A percentile compares a stretch with the other conserved stretches of the same genome.
Conservation (phyloP, 2,888 invertebrate genomes). For the Epinotia nisella region DNA sequence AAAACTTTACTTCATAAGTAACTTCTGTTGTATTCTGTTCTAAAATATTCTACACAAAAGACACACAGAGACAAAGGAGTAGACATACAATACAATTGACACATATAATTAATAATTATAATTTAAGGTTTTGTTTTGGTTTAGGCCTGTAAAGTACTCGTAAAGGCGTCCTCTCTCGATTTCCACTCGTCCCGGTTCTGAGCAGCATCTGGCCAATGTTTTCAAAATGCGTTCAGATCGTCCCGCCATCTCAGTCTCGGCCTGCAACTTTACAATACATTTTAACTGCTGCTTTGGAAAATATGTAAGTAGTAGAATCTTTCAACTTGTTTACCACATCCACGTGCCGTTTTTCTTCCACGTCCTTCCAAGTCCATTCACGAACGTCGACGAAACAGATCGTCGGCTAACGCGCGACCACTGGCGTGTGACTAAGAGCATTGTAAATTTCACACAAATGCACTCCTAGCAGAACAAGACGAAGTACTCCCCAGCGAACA, state of each 20-base stretch:
- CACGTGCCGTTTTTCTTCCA: conserved; percentile 39
- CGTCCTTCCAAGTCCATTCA: conserved; percentile 41
- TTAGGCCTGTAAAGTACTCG: no score
- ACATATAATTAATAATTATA: no score
- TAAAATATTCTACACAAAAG: no score
- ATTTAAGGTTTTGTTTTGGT: no score
- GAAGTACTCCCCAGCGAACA: conserved; percentile 58
- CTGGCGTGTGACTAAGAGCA: conserved; percentile 81
- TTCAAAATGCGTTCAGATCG: no score
- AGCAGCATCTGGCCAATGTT: no score
- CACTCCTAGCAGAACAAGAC: conserved; percentile 58
- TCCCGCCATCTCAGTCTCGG: no score
- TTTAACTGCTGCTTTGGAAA: neutral
- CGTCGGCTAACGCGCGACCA: conserved; percentile 69
- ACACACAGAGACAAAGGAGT: no score
- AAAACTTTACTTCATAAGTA: neutral
- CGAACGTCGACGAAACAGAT: conserved; percentile 57
- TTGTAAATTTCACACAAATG: conserved; percentile 76
- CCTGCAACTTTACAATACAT: no score
- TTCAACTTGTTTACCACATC: conserved; percentile 51
- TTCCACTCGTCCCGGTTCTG: no score
- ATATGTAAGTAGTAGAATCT: neutral
- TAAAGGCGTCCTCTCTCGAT: no score
- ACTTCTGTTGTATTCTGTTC: neutral
- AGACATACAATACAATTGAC: no score